A percentile compares a stretch with the other conserved stretches of the same genome.
phyloP scores from a whole-genome alignment of 2,797 vertebrate species.

The Paramormyrops hopkinsi region DNA sequence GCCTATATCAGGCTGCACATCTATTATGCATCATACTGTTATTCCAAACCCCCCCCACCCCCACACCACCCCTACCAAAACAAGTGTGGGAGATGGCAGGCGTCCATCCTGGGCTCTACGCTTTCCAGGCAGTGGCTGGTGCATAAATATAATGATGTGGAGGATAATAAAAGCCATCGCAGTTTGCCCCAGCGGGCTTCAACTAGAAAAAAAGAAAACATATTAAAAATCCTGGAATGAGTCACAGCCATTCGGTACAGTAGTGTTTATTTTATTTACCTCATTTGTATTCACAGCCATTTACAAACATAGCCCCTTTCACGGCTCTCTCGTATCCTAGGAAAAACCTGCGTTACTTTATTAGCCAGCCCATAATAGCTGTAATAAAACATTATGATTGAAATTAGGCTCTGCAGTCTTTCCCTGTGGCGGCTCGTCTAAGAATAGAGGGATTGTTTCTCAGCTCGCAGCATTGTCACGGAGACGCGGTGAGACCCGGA shows the following conservation, averaged over 20 bases:
- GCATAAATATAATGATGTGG: neutral
- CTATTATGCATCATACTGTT: neutral
- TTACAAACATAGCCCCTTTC: slow-evolving; percentile 8
- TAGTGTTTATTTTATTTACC: neutral
- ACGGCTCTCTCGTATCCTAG: neutral
- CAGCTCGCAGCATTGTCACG: neutral
- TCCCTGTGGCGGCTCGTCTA: neutral
- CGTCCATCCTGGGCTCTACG: neutral
- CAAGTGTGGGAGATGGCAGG: neutral
- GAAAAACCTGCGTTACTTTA: slow-evolving; percentile 7
- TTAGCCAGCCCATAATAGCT: neutral
- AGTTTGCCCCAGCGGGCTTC: neutral
- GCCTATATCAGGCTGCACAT: neutral
- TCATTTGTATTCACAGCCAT: slow-evolving; percentile 6
- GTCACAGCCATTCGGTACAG: neutral
- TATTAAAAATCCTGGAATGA: neutral
- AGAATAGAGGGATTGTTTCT: neutral
- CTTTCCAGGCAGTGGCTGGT: neutral
- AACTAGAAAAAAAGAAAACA: neutral
- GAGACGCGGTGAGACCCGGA: neutral
- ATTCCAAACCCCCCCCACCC: neutral
- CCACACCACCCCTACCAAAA: neutral
- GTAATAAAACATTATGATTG: slow-evolving; percentile 11
- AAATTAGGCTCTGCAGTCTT: slow-evolving; percentile 6
- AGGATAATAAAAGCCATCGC: neutral